These are phyloP conservation scores for Teleogryllus occipitalis DNA, from an alignment of 1,140 invertebrate species.

Conservation along the genomic window DNA sequence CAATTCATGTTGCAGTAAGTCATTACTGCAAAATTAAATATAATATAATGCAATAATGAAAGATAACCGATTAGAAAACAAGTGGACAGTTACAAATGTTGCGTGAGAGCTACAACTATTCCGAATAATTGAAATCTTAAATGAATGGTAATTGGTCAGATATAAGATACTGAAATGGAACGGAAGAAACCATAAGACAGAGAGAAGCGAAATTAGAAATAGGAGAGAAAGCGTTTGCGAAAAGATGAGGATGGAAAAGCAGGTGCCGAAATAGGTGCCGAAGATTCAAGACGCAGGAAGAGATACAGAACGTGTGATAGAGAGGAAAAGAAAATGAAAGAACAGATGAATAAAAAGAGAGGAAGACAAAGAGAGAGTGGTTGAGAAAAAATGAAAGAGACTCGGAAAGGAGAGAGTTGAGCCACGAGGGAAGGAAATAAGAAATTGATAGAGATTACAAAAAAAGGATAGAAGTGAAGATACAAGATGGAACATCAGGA, in stretches of 20 bases:
- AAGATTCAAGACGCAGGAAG: not conserved
- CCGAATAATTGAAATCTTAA: no score
- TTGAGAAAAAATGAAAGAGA: not conserved
- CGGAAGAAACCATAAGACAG: no score
- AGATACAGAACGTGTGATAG: not conserved
- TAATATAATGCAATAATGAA: no score
- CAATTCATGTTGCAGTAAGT: no score
- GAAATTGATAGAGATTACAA: not conserved
- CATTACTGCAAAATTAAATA: no score
- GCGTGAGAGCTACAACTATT: no score
- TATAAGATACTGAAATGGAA: no score
- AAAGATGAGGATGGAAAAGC: not conserved
- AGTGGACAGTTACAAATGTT: no score
- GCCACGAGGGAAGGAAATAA: not conserved
- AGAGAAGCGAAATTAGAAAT: no score
- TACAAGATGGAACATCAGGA: not conserved
- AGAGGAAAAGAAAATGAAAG: not conserved
- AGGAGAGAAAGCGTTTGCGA: no score
- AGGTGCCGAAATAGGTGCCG: not conserved
- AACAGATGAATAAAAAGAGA: not conserved
- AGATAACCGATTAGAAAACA: no score
- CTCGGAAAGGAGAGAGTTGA: not conserved
- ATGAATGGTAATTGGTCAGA: no score
- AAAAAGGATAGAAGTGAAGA: not conserved
- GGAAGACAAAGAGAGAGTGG: not conserved